Conservation (phyloP, 1,140 invertebrate species). For the Eciton burchellii region DNA sequence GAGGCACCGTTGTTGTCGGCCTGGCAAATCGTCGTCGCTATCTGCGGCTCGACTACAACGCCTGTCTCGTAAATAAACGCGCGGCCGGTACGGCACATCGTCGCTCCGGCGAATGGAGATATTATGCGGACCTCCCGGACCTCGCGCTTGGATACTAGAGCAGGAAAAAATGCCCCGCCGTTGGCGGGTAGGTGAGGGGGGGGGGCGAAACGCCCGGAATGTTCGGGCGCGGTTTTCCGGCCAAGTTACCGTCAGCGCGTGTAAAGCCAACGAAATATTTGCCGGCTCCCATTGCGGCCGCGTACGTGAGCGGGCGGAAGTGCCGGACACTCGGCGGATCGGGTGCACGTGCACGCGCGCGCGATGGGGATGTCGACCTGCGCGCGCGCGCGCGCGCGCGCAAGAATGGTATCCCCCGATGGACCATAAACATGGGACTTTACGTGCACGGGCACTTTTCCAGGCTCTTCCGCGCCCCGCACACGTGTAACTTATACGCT, state of each 20-base stretch:
- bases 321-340: background rate
- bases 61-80: constrained; percentile 48
- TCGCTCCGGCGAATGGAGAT: constrained; percentile 60
- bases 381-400: constrained; percentile 25
- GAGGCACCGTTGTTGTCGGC: constrained; percentile 35
- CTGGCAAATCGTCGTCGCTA: constrained; percentile 43
- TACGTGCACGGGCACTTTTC: background rate
- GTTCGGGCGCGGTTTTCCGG: constrained; percentile 47
- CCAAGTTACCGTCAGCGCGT: constrained; percentile 29
- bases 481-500: constrained; percentile 19
- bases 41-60: constrained; percentile 48
- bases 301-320: constrained; percentile 28
- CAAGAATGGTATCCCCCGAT: constrained; percentile 15
- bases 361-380: constrained; percentile 22
- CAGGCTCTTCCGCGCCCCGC: constrained; percentile 6
- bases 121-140: constrained; percentile 58
- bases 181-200: background rate
- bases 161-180: constrained; percentile 15
- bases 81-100: constrained; percentile 41
- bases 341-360: constrained; percentile 28
- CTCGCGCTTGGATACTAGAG: constrained; percentile 33
- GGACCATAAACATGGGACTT: constrained; percentile 56
- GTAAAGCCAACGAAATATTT: constrained; percentile 61
- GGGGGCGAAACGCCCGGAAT: constrained; percentile 13
- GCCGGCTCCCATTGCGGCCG: constrained; percentile 11